Conservation (phyloP, 2,797 vertebrate genomes). For the Galago senegalensis region DNA sequence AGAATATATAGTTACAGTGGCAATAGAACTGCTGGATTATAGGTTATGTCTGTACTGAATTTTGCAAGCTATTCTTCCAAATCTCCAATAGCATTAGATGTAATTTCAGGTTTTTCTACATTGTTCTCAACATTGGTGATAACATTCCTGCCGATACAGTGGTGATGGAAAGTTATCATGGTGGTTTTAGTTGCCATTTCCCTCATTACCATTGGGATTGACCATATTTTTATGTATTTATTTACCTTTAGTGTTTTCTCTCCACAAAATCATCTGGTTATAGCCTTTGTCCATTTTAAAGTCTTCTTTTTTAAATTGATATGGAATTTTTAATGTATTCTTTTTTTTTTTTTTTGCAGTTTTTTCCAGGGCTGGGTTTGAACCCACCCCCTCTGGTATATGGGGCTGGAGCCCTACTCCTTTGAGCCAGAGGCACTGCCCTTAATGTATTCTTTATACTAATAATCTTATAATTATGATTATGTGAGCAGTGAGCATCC, state of each 20-base stretch:
- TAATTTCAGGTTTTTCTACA: neutral
- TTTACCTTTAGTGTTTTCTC: neutral
- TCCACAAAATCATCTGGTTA: neutral
- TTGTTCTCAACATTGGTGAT: neutral
- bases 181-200: neutral
- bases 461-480: neutral
- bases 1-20: neutral
- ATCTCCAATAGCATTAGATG: neutral
- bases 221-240: neutral
- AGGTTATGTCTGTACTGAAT: neutral
- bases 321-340: neutral
- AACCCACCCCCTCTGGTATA: too few relatives aligned
- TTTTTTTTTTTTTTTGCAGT: too few relatives aligned
- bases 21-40: neutral
- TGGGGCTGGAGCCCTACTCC: too few relatives aligned
- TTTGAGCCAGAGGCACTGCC: too few relatives aligned
- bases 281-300: neutral
- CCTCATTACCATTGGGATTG: neutral
- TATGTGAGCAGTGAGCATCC: neutral
- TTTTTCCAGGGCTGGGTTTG: too few relatives aligned
- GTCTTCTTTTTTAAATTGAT: neutral
- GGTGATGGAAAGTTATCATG: neutral
- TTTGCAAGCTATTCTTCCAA: neutral
- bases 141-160: neutral
- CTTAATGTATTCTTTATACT: neutral